These are phyloP conservation scores for Percina caprodes DNA, from an alignment of 2,113 vertebrate genomes.

Conservation along the genomic window DNA sequence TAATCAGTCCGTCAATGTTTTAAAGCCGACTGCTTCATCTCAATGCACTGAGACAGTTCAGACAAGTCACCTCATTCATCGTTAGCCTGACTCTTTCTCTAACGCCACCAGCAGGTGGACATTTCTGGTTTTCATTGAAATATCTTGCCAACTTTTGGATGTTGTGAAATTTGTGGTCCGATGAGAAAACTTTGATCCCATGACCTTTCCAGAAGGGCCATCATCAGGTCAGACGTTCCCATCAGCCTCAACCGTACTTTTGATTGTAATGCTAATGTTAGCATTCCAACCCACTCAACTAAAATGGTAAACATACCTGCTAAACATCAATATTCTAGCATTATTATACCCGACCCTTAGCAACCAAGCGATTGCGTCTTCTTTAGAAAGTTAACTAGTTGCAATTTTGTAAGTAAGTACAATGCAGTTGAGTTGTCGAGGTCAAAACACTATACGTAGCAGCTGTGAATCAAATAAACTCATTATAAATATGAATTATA, in stretches of 20 bases:
- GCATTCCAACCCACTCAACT: neutral
- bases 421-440: no score
- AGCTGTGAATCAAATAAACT: no score
- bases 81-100: neutral
- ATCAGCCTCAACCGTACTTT: no score
- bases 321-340: neutral
- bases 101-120: no score
- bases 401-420: no score
- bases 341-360: neutral
- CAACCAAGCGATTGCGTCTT: neutral
- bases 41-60: neutral
- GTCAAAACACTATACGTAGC: no score
- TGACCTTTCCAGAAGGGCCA: neutral
- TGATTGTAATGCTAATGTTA: no score
- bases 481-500: no score
- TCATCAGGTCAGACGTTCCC: neutral
- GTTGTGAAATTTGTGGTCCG: no score
- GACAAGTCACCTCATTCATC: neutral
- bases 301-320: neutral
- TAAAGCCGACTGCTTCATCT: neutral
- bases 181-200: neutral
- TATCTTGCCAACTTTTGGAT: neutral
- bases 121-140: neutral
- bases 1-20: neutral
- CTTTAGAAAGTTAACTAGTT: no score